These are phyloP conservation scores for Tryphoninae sp. DNA, from an alignment of 2,888 invertebrate genomes.

Conservation along the genomic window DNA sequence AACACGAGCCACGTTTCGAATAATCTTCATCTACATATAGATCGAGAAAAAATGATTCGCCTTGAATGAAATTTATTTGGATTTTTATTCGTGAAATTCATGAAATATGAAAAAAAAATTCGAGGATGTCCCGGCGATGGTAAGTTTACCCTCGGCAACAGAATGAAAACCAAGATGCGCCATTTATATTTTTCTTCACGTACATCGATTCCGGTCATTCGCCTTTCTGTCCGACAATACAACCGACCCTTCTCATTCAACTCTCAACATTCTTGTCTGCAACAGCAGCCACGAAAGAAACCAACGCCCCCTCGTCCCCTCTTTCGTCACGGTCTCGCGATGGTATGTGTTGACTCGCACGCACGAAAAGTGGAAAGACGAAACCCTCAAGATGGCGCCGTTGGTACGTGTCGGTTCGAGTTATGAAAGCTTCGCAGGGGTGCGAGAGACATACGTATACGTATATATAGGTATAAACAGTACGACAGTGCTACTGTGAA, in stretches of 20 bases:
- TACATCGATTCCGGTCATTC: slow-evolving; percentile 51
- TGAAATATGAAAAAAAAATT: neutral
- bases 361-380: slow-evolving; percentile 62
- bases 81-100: slow-evolving; percentile 4
- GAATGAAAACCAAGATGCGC: slow-evolving; percentile 13
- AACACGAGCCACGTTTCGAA: slow-evolving; percentile 32
- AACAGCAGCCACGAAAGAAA: slow-evolving; percentile 29
- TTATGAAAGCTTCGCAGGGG: slow-evolving; percentile 72
- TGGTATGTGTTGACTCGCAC: slow-evolving; percentile 40
- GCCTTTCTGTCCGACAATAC: slow-evolving; percentile 21
- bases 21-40: slow-evolving; percentile 13
- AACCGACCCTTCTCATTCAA: neutral
- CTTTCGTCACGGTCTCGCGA: neutral
- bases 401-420: slow-evolving; percentile 71
- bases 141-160: neutral
- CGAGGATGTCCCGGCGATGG: neutral
- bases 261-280: slow-evolving; percentile 37
- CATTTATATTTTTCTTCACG: slow-evolving; percentile 46
- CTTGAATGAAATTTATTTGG: neutral
- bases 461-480: slow-evolving; percentile 22
- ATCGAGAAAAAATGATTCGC: slow-evolving; percentile 7
- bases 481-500: slow-evolving; percentile 40
- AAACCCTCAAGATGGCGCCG: slow-evolving; percentile 72
- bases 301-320: neutral
- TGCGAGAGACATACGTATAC: slow-evolving; percentile 35